These are phyloP conservation scores for Chaunax sp. DNA, from an alignment of 2,797 vertebrate genomes.

Conservation along the genomic window DNA sequence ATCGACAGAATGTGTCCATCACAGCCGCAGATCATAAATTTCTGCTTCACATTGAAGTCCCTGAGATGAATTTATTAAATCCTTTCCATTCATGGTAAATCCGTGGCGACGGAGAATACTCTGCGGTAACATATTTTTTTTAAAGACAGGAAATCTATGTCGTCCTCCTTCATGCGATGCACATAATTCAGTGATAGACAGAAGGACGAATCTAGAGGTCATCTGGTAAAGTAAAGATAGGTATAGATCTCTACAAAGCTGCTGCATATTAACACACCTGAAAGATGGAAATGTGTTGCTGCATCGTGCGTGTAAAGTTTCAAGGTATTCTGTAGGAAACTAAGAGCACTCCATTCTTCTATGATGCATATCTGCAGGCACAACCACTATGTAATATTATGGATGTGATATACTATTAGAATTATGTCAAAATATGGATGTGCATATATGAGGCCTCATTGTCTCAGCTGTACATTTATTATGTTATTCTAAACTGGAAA, in stretches of 20 bases:
- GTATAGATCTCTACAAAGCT: slow-evolving; percentile 14
- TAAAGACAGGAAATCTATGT: slow-evolving; percentile 44
- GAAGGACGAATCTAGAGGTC: slow-evolving; percentile 45
- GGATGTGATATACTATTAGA: too few relatives aligned
- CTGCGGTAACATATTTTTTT: slow-evolving; percentile 5
- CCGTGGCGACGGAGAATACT: slow-evolving; percentile 35
- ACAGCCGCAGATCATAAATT: not conserved
- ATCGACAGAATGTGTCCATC: not conserved
- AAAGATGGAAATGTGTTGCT: slow-evolving; percentile 1
- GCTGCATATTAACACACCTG: slow-evolving; percentile 7
- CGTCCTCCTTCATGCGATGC: slow-evolving; percentile 9
- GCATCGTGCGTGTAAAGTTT: not conserved
- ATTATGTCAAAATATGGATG: too few relatives aligned
- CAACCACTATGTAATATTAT: too few relatives aligned
- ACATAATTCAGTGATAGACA: slow-evolving; percentile 34
- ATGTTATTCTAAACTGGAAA: too few relatives aligned
- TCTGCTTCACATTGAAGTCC: slow-evolving; percentile 3
- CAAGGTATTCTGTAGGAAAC: slow-evolving; percentile 7
- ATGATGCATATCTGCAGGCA: too few relatives aligned
- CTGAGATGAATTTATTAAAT: slow-evolving; percentile 31
- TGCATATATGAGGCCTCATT: too few relatives aligned
- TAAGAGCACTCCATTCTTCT: not conserved
- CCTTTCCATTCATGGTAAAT: slow-evolving; percentile 30
- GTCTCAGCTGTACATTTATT: too few relatives aligned
- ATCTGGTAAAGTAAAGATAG: slow-evolving; percentile 13